These are phyloP conservation scores for Eilema griseolum DNA, from an alignment of 2,888 invertebrate species.

Conservation along the genomic window DNA sequence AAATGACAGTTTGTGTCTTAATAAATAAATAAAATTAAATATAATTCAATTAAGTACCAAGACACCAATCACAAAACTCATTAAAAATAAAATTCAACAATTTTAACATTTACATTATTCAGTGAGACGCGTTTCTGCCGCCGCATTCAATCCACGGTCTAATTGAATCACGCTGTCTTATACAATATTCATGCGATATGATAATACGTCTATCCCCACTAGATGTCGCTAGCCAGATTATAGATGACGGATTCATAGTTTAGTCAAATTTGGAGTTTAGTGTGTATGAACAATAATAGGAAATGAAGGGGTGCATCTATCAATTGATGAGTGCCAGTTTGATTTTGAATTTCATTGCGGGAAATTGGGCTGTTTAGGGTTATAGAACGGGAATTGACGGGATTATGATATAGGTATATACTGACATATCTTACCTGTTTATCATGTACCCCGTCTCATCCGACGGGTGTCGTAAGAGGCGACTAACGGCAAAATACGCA, in stretches of 20 bases:
- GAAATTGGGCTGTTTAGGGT: slow-evolving; percentile 15
- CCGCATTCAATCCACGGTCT: slow-evolving; percentile 60
- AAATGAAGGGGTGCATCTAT: slow-evolving; percentile 45
- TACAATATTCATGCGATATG: slow-evolving; percentile 86
- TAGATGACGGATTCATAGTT: slow-evolving; percentile 71
- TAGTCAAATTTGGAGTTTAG: slow-evolving; percentile 75
- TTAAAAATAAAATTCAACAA: slow-evolving; percentile 43
- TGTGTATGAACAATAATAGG: slow-evolving; percentile 59
- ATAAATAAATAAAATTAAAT: neutral
- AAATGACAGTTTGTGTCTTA: too few species aligned
- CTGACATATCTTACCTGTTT: too few species aligned
- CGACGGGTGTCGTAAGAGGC: too few species aligned
- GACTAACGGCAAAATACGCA: too few species aligned
- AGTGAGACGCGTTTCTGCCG: slow-evolving; percentile 56
- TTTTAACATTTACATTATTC: slow-evolving; percentile 56
- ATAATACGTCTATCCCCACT: slow-evolving; percentile 71
- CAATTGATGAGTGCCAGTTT: slow-evolving; percentile 45
- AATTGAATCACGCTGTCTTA: slow-evolving; percentile 81
- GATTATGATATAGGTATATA: too few species aligned
- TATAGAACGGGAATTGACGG: neutral
- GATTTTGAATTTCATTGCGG: slow-evolving; percentile 26
- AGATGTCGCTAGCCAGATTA: slow-evolving; percentile 55
- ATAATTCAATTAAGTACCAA: neutral
- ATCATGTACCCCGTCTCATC: too few species aligned
- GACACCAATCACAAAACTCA: slow-evolving; percentile 35